Base-by-base conservation (phyloP, 2,113 vertebrate species). In the Ceyx cyanopectus region DNA sequence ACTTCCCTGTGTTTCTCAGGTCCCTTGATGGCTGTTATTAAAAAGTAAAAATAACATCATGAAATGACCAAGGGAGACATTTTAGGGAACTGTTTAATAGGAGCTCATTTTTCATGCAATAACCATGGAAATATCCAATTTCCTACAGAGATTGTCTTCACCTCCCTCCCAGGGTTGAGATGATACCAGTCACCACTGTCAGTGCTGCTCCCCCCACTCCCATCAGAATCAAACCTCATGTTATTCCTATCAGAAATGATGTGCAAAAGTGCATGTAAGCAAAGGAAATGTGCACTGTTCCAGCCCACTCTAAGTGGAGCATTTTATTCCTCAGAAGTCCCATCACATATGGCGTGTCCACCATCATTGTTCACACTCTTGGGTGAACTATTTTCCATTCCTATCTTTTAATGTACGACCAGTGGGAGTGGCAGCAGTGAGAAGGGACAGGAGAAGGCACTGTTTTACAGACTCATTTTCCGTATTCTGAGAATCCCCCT, bases 1-100 rank as follows among this genome's bases (percentile, higher is more conserved):
- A 75, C 76, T 70, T 86, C 41, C 51, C 34, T 48, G 2, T 51
- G 74, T 80, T 85, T 82, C 83, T 89, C 65, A n/a, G 60, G 72
- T 91, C 90, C 92, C 87, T 61, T 79, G 48, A 30, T 92, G 60
- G 68, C 85, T 90, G 65, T 86, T 78, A 90, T 50, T 89, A 60
- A 85, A 92, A 94, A 92, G 61, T 45, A 75, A 84, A 81, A 95
- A n/a, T 61, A 83, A 45, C 23, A 1, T 72, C 37, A 51, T 10
- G 62, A 86, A 92, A 87, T 79, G 82, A 77, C 81, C 93, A 56
- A 90, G 93, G 90, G 85, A 94, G 66, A 57, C 53, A 14, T 96
- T 94, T 81, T 69, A 75, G 80, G 80, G 57, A 95, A 77, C 3
- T 2, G 68, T 91, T 93, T 93, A 91, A 92, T 34, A 80, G 70